These are phyloP conservation scores for Gasteruption jaculator DNA, from an alignment of 2,888 invertebrate species.

Conservation along the genomic window DNA sequence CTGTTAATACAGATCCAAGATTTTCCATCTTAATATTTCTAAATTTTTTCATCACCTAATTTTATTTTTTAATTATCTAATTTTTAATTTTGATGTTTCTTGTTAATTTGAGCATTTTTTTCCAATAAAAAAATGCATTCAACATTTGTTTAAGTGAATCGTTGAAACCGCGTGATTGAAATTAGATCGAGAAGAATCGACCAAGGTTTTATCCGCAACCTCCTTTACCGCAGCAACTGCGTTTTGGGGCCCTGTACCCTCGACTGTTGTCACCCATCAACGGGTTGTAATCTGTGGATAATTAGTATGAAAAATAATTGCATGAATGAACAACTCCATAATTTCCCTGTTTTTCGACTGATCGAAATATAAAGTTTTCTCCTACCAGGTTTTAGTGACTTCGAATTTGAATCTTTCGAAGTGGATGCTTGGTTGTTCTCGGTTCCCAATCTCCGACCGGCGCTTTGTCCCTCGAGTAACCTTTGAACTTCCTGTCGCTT, in stretches of 20 bases:
- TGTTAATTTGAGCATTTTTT: constrained; percentile 7
- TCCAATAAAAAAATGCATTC: not conserved
- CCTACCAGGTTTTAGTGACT: constrained; percentile 23
- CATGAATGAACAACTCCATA: not conserved
- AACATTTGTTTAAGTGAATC: constrained; percentile 5
- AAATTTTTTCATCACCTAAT: not conserved
- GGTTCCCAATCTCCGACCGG: constrained; percentile 37
- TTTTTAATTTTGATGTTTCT: constrained; percentile 3
- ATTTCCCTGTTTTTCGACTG: constrained; percentile 1
- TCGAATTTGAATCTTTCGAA: constrained; percentile 23
- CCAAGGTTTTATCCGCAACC: constrained; percentile 41
- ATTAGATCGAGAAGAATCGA: too few relatives aligned
- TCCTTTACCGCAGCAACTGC: constrained; percentile 43
- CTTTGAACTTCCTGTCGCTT: constrained; percentile 36
- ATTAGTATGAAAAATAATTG: constrained; percentile 4
- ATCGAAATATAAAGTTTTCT: constrained; percentile 8
- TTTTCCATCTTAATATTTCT: too few relatives aligned
- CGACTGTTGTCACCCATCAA: constrained; percentile 40
- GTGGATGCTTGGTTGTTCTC: constrained; percentile 18
- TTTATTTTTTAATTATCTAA: not conserved
- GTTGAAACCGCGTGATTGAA: too few relatives aligned
- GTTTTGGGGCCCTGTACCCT: constrained; percentile 45
- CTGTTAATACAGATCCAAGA: too few relatives aligned
- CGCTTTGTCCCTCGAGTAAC: constrained; percentile 20
- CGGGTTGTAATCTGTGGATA: constrained; percentile 44